Conservation (phyloP, 2,888 invertebrate genomes). For the Andrena praecox region DNA sequence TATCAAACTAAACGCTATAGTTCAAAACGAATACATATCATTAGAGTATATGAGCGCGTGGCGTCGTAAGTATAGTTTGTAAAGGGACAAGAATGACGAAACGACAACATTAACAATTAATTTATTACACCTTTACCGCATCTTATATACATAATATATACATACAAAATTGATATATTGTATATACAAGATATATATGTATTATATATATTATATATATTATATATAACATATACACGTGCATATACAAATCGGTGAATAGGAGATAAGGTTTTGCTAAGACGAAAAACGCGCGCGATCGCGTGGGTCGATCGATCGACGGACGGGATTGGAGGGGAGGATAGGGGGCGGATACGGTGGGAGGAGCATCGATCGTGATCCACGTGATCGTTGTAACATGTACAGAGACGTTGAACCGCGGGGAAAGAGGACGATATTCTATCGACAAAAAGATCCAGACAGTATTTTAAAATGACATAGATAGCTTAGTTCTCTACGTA, state of each 20-base stretch:
- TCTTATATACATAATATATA: constrained; percentile 71
- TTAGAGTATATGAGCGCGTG: constrained; percentile 70
- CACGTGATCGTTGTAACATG: constrained; percentile 39
- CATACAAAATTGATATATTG: constrained; percentile 64
- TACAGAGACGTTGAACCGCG: constrained; percentile 44
- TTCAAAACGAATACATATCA: constrained; percentile 82
- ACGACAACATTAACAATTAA: constrained; percentile 72
- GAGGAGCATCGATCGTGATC: constrained; percentile 26
- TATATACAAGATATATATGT: constrained; percentile 61
- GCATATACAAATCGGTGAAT: constrained; percentile 46
- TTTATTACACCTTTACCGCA: constrained; percentile 79
- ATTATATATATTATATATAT: constrained; percentile 59
- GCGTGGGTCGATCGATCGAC: constrained; percentile 37
- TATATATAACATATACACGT: constrained; percentile 55
- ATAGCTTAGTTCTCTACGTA: constrained; percentile 61
- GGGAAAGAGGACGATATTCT: constrained; percentile 39
- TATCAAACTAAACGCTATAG: constrained; percentile 78
- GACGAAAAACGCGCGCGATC: constrained; percentile 38
- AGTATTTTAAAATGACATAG: constrained; percentile 79
- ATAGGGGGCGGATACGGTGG: not conserved
- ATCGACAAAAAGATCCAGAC: constrained; percentile 72
- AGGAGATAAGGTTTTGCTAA: constrained; percentile 53
- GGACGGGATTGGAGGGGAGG: not conserved
- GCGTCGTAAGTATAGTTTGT: constrained; percentile 58
- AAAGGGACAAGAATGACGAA: constrained; percentile 17